Evolutionary conservation across 2,888 invertebrate species (phyloP).

Genomic region (Marasmarcha lunaedactyla): DNA sequence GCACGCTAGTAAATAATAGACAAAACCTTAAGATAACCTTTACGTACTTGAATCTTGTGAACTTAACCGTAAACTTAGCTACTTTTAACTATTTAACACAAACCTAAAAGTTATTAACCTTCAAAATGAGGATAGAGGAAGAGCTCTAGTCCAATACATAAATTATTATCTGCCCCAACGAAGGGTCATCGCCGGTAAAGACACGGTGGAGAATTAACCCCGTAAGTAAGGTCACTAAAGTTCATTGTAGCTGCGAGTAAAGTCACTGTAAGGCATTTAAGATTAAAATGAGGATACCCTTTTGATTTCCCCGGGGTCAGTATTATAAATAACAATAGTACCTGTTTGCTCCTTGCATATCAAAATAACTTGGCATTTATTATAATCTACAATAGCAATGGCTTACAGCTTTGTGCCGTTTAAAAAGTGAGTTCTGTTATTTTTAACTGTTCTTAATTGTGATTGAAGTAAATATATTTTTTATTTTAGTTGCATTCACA

Average conservation of each 20-base stretch:
- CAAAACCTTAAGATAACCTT: too few species aligned
- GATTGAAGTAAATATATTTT: too few species aligned
- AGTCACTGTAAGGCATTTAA: slow-evolving; percentile 16
- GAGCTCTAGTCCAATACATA: neutral
- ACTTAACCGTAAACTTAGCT: slow-evolving; percentile 7
- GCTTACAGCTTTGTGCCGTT: too few species aligned
- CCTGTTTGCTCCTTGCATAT: slow-evolving; percentile 7
- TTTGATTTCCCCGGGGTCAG: slow-evolving; percentile 8
- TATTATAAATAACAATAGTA: slow-evolving; percentile 5
- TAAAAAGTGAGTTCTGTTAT: too few species aligned
- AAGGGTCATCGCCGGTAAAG: slow-evolving; percentile 4
- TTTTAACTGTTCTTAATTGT: too few species aligned
- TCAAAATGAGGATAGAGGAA: too few species aligned
- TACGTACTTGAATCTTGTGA: too few species aligned
- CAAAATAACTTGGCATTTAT: too few species aligned
- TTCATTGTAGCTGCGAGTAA: slow-evolving; percentile 13
- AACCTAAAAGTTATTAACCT: neutral
- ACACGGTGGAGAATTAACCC: slow-evolving; percentile 10
- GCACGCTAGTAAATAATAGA: too few species aligned
- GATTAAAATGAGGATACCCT: slow-evolving; percentile 16
- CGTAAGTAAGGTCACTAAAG: slow-evolving; percentile 9
- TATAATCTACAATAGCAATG: too few species aligned
- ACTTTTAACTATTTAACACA: slow-evolving; percentile 7
- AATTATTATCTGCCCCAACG: neutral
- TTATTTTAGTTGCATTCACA: too few species aligned